These are phyloP conservation scores for Bombus picipes DNA, from an alignment of 1,140 invertebrate species.

Conservation along the genomic window DNA sequence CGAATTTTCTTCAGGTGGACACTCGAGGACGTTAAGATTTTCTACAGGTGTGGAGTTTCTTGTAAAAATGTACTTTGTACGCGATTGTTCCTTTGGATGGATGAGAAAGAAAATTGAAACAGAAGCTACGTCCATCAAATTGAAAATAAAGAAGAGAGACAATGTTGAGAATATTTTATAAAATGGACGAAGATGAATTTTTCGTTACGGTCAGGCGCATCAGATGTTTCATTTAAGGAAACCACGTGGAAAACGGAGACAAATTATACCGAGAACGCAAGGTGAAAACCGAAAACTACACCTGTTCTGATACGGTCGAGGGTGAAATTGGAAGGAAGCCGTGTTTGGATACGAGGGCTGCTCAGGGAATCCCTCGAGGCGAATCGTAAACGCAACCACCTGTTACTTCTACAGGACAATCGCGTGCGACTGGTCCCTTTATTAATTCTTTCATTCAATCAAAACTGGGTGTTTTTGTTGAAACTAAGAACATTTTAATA, in stretches of 20 bases:
- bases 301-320: constrained; percentile 38
- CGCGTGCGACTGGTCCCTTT: constrained; percentile 21
- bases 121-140: no score
- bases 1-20: constrained; percentile 3
- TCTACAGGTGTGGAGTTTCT: background rate
- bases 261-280: constrained; percentile 8
- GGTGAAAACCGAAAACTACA: constrained; percentile 19
- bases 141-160: no score
- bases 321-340: constrained; percentile 48
- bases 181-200: no score
- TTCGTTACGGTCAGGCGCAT: no score
- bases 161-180: no score
- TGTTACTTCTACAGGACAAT: constrained; percentile 56
- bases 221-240: background rate
- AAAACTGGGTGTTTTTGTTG: background rate
- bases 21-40: background rate
- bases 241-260: background rate
- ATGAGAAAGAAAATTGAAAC: background rate
- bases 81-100: background rate
- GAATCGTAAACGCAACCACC: constrained; percentile 63
- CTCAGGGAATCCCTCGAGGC: constrained; percentile 58
- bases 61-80: no score
- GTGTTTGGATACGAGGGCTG: constrained; percentile 29
- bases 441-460: background rate
- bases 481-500: background rate